phyloP scores from a whole-genome alignment of 2,113 vertebrate genomes.

The Pelmatolapia mariae region DNA sequence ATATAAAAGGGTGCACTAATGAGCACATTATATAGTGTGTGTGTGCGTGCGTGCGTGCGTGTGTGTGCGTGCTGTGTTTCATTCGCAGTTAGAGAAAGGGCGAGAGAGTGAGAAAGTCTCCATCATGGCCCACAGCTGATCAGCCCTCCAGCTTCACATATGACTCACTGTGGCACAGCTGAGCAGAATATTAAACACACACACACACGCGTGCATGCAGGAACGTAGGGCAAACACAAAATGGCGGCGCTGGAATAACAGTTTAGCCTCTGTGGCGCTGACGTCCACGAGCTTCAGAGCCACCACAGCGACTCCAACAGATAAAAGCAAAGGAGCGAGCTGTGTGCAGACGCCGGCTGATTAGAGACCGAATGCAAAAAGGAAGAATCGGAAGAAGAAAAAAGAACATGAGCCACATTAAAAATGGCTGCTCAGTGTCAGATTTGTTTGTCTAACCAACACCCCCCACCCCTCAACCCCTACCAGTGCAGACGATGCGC shows the following conservation, averaged over 20 bases:
- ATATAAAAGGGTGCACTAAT: neutral
- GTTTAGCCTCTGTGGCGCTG: neutral
- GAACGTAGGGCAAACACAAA: constrained; percentile 30
- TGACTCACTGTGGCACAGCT: constrained; percentile 64
- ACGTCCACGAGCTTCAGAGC: neutral
- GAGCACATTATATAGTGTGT: neutral
- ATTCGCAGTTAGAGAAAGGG: neutral
- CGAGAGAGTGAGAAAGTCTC: neutral
- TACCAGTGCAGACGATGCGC: neutral
- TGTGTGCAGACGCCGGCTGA: too few relatives aligned
- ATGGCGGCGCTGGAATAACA: constrained; percentile 31
- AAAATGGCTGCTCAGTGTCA: neutral
- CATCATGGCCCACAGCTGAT: constrained; percentile 29
- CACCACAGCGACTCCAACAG: neutral
- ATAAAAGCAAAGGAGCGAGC: neutral
- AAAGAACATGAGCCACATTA: neutral
- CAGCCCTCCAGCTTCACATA: constrained; percentile 38
- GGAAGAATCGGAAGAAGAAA: neutral
- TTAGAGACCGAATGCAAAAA: neutral
- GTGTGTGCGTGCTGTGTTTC: neutral
- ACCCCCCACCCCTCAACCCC: neutral
- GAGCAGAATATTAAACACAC: constrained; percentile 60
- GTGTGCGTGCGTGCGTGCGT: rapidly evolving
- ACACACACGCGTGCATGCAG: neutral
- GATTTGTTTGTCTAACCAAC: neutral